Percentiles rank a stretch among this genome's conserved stretches.
These are phyloP conservation scores for Diabrotica virgifera DNA, from an alignment of 1,140 invertebrate genomes.

Conservation along the genomic window DNA sequence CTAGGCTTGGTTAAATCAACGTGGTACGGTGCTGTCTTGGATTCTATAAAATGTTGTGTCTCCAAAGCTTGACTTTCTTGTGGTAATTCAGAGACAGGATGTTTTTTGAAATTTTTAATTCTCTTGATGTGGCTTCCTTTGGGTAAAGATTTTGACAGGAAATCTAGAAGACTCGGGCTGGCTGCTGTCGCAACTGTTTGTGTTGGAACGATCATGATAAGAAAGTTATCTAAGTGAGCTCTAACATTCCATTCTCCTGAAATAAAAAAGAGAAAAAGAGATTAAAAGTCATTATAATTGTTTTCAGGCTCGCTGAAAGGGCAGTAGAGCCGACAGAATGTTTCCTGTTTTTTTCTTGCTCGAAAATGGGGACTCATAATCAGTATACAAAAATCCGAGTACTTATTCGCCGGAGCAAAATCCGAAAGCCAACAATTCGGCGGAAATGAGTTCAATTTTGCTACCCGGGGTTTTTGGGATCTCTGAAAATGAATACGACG, in stretches of 20 bases:
- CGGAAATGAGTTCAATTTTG: too few species aligned
- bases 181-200: constrained; percentile 24
- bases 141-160: constrained; percentile 46
- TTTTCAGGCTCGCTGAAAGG: too few species aligned
- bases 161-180: constrained; percentile 45
- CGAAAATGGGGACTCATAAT: too few species aligned
- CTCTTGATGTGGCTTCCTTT: constrained; percentile 13
- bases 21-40: constrained; percentile 47
- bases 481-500: too few species aligned
- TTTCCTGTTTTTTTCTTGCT: too few species aligned
- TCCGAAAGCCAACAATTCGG: too few species aligned
- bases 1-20: constrained; percentile 41
- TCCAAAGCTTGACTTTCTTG: constrained; percentile 15
- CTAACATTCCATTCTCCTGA: constrained; percentile 57
- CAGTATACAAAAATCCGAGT: too few species aligned
- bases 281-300: too few species aligned
- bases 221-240: constrained; percentile 63
- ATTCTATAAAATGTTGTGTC: constrained; percentile 44
- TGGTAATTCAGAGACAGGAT: constrained; percentile 18
- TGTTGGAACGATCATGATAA: constrained; percentile 58
- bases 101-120: constrained; percentile 17
- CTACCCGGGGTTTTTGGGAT: too few species aligned
- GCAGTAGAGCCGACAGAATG: too few species aligned
- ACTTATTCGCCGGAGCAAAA: too few species aligned
- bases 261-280: background rate